These are phyloP conservation scores for Troglohyphantes excavatus DNA, from an alignment of 2,888 invertebrate species.

Conservation along the genomic window DNA sequence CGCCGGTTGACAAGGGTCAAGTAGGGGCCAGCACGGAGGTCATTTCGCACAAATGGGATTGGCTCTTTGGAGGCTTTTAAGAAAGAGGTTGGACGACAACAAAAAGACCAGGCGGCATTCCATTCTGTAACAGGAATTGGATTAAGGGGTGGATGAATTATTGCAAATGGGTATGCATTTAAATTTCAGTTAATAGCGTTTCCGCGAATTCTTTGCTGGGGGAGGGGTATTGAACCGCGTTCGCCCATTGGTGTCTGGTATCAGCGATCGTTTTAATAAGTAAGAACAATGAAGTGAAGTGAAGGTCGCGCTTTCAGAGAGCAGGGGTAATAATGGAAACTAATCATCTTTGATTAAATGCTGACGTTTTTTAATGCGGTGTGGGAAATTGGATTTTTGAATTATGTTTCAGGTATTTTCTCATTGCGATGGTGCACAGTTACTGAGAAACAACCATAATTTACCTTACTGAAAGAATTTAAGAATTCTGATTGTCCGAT, in stretches of 20 bases:
- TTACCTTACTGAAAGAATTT: too few relatives aligned
- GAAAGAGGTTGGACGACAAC: background rate
- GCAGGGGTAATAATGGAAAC: background rate
- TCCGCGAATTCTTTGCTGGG: background rate
- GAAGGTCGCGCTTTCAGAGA: background rate
- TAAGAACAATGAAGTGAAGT: background rate
- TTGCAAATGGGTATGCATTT: constrained; percentile 1
- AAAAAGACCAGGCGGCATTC: background rate
- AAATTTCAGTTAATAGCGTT: background rate
- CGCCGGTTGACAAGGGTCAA: constrained; percentile 9
- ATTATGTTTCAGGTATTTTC: background rate
- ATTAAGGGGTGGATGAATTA: background rate
- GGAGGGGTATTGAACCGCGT: background rate
- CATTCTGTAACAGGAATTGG: background rate
- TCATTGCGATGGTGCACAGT: background rate
- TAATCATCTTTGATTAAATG: background rate
- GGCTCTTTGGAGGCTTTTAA: background rate
- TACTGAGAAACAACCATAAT: too few relatives aligned
- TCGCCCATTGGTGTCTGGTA: background rate
- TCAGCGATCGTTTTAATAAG: background rate
- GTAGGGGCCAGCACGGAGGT: background rate
- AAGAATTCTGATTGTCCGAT: too few relatives aligned
- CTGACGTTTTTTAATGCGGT: background rate
- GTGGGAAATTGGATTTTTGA: background rate
- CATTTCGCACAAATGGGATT: background rate